Percentiles rank a stretch among this genome's conserved stretches.
phyloP scores from a whole-genome alignment of 2,113 vertebrate species.

The Nyctibius bracteatus region DNA sequence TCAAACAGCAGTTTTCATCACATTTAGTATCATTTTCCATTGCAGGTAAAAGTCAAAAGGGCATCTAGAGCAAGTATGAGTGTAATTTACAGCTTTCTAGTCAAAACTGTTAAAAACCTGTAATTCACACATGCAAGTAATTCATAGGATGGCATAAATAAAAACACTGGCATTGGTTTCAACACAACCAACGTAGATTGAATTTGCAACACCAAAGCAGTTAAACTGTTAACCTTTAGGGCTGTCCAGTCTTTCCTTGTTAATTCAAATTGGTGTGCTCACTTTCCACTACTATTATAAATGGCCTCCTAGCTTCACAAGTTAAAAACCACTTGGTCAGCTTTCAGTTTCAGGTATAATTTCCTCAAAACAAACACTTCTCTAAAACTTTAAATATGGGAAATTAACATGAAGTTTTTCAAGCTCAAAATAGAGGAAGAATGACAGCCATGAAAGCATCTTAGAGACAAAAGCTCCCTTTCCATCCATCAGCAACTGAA shows the following conservation, averaged over 20 bases:
- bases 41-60: background rate
- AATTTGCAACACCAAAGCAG: background rate
- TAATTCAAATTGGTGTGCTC: background rate
- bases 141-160: background rate
- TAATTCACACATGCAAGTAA: background rate
- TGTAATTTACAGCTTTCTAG: background rate
- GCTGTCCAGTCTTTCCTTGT: background rate
- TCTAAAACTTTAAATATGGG: background rate
- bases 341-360: background rate
- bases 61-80: fast-evolving
- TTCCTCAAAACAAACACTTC: background rate
- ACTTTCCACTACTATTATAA: background rate
- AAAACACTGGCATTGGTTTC: background rate
- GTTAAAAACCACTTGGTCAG: background rate
- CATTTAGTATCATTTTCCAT: background rate
- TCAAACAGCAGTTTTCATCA: background rate
- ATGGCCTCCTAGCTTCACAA: background rate
- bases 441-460: background rate
- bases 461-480: background rate
- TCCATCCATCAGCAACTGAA: background rate
- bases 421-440: background rate
- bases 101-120: background rate
- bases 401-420: background rate
- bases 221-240: background rate
- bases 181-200: fast-evolving